Evolutionary conservation across 2,113 vertebrate species (phyloP).

Genomic region (Cariama cristata): DNA sequence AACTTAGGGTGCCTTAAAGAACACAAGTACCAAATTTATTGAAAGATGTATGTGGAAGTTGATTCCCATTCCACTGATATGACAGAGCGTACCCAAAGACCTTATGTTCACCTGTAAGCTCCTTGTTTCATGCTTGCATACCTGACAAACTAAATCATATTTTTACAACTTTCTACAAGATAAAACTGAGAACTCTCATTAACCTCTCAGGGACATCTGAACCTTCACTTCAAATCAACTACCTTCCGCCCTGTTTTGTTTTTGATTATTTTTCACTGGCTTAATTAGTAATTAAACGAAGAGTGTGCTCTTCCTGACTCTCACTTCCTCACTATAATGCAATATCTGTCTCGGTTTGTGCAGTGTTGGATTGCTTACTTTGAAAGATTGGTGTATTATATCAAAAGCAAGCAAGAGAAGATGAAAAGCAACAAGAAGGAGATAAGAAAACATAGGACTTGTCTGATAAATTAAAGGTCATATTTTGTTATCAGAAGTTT

Average conservation of each 20-base stretch:
- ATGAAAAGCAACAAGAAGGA: constrained; percentile 57
- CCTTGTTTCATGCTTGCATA: neutral
- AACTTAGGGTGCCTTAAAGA: neutral
- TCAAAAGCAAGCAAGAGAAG: constrained; percentile 53
- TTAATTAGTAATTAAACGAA: constrained; percentile 56
- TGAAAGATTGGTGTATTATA: neutral
- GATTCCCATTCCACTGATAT: neutral
- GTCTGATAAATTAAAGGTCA: constrained; percentile 72
- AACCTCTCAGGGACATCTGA: neutral
- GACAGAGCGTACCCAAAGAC: neutral
- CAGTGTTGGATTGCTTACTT: neutral
- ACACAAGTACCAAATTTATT: neutral
- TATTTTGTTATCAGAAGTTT: constrained; percentile 29
- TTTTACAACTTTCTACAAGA: neutral
- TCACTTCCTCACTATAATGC: neutral
- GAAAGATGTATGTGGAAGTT: neutral
- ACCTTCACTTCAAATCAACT: constrained; percentile 7
- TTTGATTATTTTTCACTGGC: constrained; percentile 24
- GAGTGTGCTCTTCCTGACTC: neutral
- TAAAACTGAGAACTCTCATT: neutral
- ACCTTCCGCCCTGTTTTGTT: neutral
- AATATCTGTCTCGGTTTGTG: neutral
- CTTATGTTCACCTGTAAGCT: neutral
- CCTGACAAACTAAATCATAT: neutral
- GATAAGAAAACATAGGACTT: constrained; percentile 62